These are phyloP conservation scores for Sphaerophoria taeniata DNA, from an alignment of 2,888 invertebrate species.

Conservation along the genomic window DNA sequence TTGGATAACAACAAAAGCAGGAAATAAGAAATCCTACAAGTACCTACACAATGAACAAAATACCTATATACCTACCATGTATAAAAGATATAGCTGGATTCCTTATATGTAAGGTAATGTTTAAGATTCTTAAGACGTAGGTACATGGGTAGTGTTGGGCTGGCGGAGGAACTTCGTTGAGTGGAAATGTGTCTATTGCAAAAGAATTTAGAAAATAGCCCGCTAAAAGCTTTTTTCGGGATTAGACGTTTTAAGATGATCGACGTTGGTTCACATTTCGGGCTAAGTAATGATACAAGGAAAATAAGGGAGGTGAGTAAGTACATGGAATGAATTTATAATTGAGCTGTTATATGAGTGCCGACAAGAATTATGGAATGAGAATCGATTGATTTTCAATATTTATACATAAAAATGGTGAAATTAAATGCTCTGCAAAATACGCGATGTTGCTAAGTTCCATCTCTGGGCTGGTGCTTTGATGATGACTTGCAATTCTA, in stretches of 20 bases:
- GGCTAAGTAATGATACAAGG: background rate
- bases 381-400: conserved; percentile 51
- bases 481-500: no score
- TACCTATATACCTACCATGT: background rate
- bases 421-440: no score
- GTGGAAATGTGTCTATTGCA: conserved; percentile 3
- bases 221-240: conserved; percentile 45
- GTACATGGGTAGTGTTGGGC: background rate
- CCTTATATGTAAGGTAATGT: no score
- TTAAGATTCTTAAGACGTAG: no score
- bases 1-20: conserved; percentile 68
- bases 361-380: conserved; percentile 31
- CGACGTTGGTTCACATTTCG: conserved; percentile 39
- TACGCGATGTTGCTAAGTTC: no score
- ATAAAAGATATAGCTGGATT: background rate
- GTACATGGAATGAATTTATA: conserved; percentile 67
- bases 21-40: conserved; percentile 63
- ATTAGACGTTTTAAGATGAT: conserved; percentile 64
- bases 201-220: conserved; percentile 18
- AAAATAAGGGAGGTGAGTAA: background rate
- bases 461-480: no score
- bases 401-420: no score
- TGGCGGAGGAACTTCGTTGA: background rate
- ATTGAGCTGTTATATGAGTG: conserved; percentile 62
- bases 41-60: background rate